Evolutionary conservation across 2,113 vertebrate species (phyloP).

Genomic region (Ciconia stormi): DNA sequence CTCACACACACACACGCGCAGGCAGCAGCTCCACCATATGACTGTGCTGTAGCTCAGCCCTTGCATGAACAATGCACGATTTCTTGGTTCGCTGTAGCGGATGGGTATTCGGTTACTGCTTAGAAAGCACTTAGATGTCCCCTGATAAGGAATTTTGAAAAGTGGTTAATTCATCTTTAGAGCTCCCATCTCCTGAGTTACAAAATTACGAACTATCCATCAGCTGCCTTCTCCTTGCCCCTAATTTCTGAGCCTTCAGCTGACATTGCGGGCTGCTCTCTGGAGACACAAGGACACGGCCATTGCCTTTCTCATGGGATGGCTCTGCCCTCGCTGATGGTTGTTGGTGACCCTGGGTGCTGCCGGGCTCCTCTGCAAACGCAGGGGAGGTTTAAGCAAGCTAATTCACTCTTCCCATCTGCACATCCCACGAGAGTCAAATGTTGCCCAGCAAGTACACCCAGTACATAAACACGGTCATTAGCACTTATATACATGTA

Average conservation of each 20-base stretch:
- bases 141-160: neutral
- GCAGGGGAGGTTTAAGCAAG: neutral
- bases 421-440: neutral
- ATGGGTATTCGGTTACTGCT: neutral
- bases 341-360: neutral
- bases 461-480: fast-evolving
- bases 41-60: neutral
- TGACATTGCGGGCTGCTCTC: neutral
- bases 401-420: neutral
- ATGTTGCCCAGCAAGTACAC: neutral
- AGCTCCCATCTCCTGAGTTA: neutral
- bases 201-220: neutral
- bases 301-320: neutral
- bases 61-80: fast-evolving
- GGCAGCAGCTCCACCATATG: neutral
- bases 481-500: neutral
- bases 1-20: neutral
- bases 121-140: neutral
- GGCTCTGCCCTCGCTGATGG: neutral
- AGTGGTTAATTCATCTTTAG: neutral
- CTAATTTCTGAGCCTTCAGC: neutral
- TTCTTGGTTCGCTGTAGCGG: fast-evolving
- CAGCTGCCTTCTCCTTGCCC: neutral
- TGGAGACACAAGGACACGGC: neutral
- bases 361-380: neutral